These are phyloP conservation scores for Oligia strigilis DNA, from an alignment of 2,888 invertebrate species.

Conservation along the genomic window DNA sequence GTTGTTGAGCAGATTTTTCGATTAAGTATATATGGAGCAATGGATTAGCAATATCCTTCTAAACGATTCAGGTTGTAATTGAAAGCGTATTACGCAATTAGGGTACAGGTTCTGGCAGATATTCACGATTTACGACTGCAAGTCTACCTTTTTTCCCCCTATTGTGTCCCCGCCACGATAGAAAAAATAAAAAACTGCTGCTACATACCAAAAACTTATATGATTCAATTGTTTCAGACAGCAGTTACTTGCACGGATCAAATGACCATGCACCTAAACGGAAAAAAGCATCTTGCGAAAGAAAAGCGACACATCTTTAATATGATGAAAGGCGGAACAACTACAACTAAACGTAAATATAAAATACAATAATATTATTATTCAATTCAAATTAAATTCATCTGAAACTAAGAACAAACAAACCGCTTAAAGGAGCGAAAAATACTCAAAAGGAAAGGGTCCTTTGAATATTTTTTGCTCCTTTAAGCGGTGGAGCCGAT, in stretches of 20 bases:
- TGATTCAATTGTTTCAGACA: slow-evolving; percentile 74
- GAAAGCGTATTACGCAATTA: no score
- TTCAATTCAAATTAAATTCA: no score
- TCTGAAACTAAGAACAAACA: not conserved
- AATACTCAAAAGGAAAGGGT: not conserved
- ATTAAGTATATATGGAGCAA: not conserved
- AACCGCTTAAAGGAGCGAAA: not conserved
- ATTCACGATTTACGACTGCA: not conserved
- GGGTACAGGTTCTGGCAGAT: not conserved
- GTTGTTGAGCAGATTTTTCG: not conserved
- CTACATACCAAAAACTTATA: not conserved
- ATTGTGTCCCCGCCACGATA: not conserved
- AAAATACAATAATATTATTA: slow-evolving; percentile 3
- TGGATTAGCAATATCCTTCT: not conserved
- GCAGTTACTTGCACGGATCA: slow-evolving; percentile 91
- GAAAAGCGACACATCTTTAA: slow-evolving; percentile 85
- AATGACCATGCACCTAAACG: slow-evolving; percentile 91
- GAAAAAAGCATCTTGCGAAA: slow-evolving; percentile 90
- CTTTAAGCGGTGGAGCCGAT: not conserved
- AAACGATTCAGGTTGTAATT: not conserved
- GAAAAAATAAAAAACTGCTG: not conserved
- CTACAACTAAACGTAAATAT: slow-evolving; percentile 27
- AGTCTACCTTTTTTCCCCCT: not conserved
- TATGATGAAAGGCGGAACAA: slow-evolving; percentile 78
- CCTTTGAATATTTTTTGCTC: no score